Evolutionary conservation across 2,888 invertebrate species (phyloP).

Genomic region (Standfussiana lucernea): DNA sequence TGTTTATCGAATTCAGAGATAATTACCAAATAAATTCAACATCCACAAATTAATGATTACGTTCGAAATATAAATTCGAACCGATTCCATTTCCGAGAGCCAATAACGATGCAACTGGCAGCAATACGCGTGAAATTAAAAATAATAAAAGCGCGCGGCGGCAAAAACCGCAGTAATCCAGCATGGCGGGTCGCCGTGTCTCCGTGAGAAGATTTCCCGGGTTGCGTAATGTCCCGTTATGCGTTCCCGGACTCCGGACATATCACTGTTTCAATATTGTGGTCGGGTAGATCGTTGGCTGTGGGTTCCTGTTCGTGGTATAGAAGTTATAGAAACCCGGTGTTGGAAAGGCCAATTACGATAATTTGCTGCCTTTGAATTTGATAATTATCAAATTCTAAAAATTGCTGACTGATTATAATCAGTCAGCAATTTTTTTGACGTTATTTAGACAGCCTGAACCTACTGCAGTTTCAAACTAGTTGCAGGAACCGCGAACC

Average conservation of each 20-base stretch:
- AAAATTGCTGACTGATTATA: too few species aligned
- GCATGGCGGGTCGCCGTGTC: conserved; percentile 47
- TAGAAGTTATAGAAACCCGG: background rate
- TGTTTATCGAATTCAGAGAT: conserved; percentile 16
- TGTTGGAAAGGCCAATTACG: background rate
- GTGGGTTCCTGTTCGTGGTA: background rate
- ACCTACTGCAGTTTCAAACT: background rate
- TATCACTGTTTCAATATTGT: conserved; percentile 62
- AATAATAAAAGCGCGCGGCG: conserved; percentile 49
- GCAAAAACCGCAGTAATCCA: conserved; percentile 63
- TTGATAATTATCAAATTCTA: too few species aligned
- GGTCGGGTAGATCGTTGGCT: conserved; percentile 38
- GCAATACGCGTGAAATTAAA: conserved; percentile 55
- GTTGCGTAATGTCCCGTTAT: conserved; percentile 60
- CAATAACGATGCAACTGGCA: conserved; percentile 53
- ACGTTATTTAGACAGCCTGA: background rate
- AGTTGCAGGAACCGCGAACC: too few species aligned
- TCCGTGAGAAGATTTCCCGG: conserved; percentile 61
- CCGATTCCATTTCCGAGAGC: conserved; percentile 41
- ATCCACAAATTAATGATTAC: conserved; percentile 36
- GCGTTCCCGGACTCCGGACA: conserved; percentile 67
- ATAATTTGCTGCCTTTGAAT: background rate
- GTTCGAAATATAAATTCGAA: conserved; percentile 56
- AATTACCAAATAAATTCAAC: conserved; percentile 46
- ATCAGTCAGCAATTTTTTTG: background rate